Evolutionary conservation across 1,140 invertebrate genomes (phyloP).

Genomic region (Bicyclus anynana): DNA sequence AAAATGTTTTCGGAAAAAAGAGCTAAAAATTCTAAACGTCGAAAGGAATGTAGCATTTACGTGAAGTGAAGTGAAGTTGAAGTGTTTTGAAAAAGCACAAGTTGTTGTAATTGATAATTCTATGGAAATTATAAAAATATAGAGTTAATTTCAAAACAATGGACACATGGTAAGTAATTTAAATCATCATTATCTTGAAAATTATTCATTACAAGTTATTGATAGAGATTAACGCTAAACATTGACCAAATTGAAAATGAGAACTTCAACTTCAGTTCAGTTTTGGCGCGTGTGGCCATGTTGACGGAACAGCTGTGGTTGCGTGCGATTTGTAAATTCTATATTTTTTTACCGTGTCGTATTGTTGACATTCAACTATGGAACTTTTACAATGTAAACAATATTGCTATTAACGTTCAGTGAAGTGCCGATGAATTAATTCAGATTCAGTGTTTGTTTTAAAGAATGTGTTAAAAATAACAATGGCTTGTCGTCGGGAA

Average conservation of each 20-base stretch:
- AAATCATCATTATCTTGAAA: slow-evolving; percentile 8
- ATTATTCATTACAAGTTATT: background rate
- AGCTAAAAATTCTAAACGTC: no score
- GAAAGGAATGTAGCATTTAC: no score
- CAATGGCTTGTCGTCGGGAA: slow-evolving; percentile 61
- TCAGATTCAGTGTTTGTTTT: slow-evolving; percentile 14
- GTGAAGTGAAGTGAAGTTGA: no score
- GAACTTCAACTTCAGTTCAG: no score
- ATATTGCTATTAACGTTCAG: slow-evolving; percentile 24
- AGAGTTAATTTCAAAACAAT: no score
- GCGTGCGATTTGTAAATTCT: slow-evolving; percentile 39
- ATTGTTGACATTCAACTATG: slow-evolving; percentile 36
- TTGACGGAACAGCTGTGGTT: slow-evolving; percentile 67
- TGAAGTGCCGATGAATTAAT: slow-evolving; percentile 27
- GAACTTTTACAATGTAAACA: slow-evolving; percentile 43
- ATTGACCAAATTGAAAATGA: background rate
- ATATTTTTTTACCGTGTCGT: slow-evolving; percentile 37
- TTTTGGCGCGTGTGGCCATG: slow-evolving; percentile 72
- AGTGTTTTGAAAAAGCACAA: no score
- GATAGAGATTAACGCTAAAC: background rate
- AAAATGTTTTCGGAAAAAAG: no score
- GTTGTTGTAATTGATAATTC: no score
- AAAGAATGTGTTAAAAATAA: slow-evolving; percentile 32
- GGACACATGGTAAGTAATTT: background rate
- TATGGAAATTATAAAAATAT: no score